These are phyloP conservation scores for Minunthozetes semirufus DNA, from an alignment of 2,888 invertebrate genomes.

Conservation along the genomic window DNA sequence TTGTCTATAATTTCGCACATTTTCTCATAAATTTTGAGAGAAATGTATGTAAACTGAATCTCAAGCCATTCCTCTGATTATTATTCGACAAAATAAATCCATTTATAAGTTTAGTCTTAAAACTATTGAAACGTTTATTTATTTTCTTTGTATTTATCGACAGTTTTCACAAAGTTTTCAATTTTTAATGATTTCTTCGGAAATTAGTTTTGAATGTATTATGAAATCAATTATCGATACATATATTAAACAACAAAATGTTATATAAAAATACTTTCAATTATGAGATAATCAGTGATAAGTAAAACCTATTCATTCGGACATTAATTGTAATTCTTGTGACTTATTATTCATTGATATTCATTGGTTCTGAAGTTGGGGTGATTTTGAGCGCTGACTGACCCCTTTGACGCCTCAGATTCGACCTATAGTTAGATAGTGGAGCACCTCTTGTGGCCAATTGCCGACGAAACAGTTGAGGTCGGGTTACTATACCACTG, in stretches of 20 bases:
- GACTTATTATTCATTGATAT: no score
- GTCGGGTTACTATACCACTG: no score
- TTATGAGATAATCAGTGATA: neutral
- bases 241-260: neutral
- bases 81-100: no score
- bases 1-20: conserved; percentile 23
- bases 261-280: neutral
- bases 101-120: no score
- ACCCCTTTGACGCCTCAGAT: no score
- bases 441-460: no score
- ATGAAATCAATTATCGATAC: neutral
- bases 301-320: no score
- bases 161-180: neutral
- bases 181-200: neutral
- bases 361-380: no score
- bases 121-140: neutral
- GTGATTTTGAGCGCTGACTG: no score
- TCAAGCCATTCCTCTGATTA: neutral
- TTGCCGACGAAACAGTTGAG: no score
- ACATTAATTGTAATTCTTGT: no score
- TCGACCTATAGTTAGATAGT: no score
- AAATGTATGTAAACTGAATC: conserved; percentile 5
- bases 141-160: neutral
- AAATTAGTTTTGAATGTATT: neutral
- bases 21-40: conserved; percentile 4